These are phyloP conservation scores for Rhinoraja longicauda DNA, from an alignment of 2,797 vertebrate species.

Conservation along the genomic window DNA sequence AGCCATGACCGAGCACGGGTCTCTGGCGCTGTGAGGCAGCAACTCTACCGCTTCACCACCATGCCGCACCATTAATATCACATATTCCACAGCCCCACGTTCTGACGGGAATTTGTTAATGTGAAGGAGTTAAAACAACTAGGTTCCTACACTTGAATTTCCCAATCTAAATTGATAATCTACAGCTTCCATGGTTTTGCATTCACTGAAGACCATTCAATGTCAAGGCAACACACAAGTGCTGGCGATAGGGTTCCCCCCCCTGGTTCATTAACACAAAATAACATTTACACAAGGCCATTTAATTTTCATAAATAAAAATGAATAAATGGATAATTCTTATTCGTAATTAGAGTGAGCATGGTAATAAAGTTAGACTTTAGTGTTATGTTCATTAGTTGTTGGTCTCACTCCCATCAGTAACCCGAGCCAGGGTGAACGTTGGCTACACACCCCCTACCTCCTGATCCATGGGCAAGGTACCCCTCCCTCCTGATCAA, in stretches of 20 bases:
- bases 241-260: not conserved
- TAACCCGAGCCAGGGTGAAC: not conserved
- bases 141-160: not conserved
- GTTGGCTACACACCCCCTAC: not conserved
- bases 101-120: not conserved
- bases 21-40: no score
- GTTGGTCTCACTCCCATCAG: not conserved
- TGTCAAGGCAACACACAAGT: not conserved
- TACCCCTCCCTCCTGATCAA: no score
- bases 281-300: not conserved
- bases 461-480: no score
- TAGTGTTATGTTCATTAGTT: not conserved
- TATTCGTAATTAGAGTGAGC: not conserved
- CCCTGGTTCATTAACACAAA: no score
- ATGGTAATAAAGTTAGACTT: not conserved
- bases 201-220: not conserved
- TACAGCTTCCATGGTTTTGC: not conserved
- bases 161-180: not conserved
- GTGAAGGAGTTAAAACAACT: not conserved
- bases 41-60: no score
- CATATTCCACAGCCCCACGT: not conserved
- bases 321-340: not conserved
- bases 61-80: no score
- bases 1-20: no score
- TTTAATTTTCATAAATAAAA: not conserved